Percentiles rank a stretch among this genome's conserved stretches.
Conservation (phyloP, 2,797 vertebrate species). For the Uromys caudimaculatus region DNA sequence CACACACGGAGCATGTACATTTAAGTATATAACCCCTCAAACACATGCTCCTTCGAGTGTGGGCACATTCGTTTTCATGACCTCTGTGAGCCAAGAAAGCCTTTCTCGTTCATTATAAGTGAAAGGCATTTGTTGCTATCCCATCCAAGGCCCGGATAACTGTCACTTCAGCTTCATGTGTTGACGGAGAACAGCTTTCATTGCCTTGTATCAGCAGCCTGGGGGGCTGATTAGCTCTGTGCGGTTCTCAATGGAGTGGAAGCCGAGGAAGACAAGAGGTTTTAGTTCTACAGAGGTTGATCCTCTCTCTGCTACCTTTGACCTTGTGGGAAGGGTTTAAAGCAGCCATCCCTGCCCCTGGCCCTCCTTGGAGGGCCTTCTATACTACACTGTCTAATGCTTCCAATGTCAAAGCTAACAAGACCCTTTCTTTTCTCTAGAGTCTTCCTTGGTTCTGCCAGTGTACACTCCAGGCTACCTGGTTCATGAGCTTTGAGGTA, state of each 20-base stretch:
- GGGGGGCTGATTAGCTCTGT: constrained; percentile 6
- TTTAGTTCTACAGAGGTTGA: neutral
- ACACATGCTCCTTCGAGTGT: neutral
- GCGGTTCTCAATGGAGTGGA: neutral
- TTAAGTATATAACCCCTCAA: neutral
- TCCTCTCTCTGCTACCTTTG: neutral
- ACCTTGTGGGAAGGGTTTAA: constrained; percentile 24
- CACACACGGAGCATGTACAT: neutral
- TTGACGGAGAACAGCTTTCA: constrained; percentile 26
- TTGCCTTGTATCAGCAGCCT: neutral
- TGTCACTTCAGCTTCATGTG: neutral
- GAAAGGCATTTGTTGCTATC: constrained; percentile 18
- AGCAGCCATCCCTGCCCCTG: neutral
- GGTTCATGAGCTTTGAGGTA: neutral
- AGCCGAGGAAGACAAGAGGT: neutral
- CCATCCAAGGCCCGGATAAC: constrained; percentile 15
- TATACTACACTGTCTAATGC: neutral
- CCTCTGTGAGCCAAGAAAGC: constrained; percentile 12
- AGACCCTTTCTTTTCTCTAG: neutral
- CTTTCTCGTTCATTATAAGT: constrained; percentile 49
- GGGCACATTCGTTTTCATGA: neutral
- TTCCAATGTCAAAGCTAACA: neutral
- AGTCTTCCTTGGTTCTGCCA: neutral
- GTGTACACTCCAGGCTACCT: neutral
- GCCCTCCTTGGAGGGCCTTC: neutral